Evolutionary conservation across 1,140 invertebrate genomes (phyloP), one percentile per base, ranked within the genome.

Genomic region (Aphaenogaster floridana): DNA sequence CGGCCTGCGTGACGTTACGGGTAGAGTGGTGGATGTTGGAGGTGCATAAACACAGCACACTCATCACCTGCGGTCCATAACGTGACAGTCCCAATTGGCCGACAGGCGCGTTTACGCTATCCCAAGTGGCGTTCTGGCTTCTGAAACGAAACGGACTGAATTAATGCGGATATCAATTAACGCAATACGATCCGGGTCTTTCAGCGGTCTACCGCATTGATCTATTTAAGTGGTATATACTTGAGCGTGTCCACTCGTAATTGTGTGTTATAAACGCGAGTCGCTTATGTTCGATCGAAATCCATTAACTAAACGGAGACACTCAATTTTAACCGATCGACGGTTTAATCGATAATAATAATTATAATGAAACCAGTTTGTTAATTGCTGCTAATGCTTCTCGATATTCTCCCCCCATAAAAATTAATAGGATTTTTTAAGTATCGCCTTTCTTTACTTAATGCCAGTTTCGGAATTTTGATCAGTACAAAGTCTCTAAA

Each of bases 41-140:
- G 64, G 90, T 91, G 90, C 90, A 91, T 86, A 91, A 89, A 89
- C 90, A 91, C 77, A 91, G 79, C 77, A 91, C 86, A 61, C 90
- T 91, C 90, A 91, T 91, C 90, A 91, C 90, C 88, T 91, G 90
- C 83, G 90, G 90, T 83, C 90, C 90, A 91, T 91, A 91, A 88
- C 90, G 90, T 7, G 90, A 88, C 64, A 89, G 71, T 83, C 88
- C 86, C 68, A 91, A 86, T 83, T 91, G 90, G 42, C 81, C 90
- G 21, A 83, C 76, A 74, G 63, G 50, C 54, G 74, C 80, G n/a
- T 86, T 89, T 42, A 79, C 59, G 54, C n/a, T 66, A 42, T 90
- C 84, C 39, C 83, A 80, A 59, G 42, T 61, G 45, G 52, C 57
- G 36, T 48, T 84, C 21, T 74, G 66, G 17, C 54, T 57, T 52